Base-by-base conservation (phyloP, 2,113 vertebrate genomes). In the Collichthys lucidus region DNA sequence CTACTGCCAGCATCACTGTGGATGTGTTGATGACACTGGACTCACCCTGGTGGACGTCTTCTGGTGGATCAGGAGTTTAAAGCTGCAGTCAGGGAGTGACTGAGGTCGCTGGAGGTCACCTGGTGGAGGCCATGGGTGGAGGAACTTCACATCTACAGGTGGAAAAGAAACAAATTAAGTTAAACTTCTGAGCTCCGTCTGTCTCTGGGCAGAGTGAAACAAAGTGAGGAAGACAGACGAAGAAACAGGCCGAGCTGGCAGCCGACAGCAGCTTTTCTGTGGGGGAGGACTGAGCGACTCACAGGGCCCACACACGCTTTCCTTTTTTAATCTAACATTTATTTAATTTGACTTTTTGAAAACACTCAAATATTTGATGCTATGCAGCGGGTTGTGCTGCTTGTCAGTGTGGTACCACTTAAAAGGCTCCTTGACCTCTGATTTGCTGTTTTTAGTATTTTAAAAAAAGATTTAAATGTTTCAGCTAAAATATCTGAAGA, bases 101-200 rank as follows among this genome's bases (percentile, higher is more conserved):
- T 42, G 60, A 61, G 75, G 68, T 89, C 79, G 56, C 69, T 69
- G 66, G 47, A 63, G 80, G 89, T 92, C 91, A 91, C 55, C 90
- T 87, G 84, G 50, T 67, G n/a, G n/a, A 64, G 35, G 83, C 81
- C 85, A 67, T 84, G 78, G 64, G 76, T 0, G 53, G 50, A 85
- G 20, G 24, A 46, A 76, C 26, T 11, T 55, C 60, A 26, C 84
- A 81, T 74, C 90, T 88, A 11, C 3, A 35, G 35, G 35, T 35
- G 8, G 1, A 19, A 42, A 57, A 4, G 3, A 24, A 16, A 29
- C 0, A 7, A 35, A 35, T 35, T 6, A 35, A 35, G 35, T 2
- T 42, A 42, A 61, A 52, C 46, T 20, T 35, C 35, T 9, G 6
- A 29, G 49, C 11, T 72, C 66, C 72, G 29, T 66, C 53, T 80